These are phyloP conservation scores for Acridotheres tristis DNA, from an alignment of 2,797 vertebrate species.

Conservation along the genomic window DNA sequence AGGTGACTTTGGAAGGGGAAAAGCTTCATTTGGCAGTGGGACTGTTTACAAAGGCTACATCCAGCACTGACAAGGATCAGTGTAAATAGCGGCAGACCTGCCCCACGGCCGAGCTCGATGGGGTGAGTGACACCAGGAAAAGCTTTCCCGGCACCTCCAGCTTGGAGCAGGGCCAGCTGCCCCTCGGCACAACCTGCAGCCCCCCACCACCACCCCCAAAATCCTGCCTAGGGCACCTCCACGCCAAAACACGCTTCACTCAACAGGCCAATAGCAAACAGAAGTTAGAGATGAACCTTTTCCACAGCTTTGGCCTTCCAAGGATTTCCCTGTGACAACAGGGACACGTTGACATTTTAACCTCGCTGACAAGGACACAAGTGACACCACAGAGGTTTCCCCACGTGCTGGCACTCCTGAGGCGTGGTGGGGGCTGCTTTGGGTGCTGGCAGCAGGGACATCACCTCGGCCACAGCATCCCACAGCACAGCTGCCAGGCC, in stretches of 20 bases:
- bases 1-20: slow-evolving; percentile 24
- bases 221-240: neutral
- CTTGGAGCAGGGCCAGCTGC: neutral
- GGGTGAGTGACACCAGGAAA: neutral
- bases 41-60: slow-evolving; percentile 26
- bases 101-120: accelerated
- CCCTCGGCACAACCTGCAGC: accelerated
- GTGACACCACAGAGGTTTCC: neutral
- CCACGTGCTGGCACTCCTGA: accelerated
- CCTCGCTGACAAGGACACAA: neutral
- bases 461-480: accelerated
- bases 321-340: neutral
- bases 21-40: slow-evolving; percentile 36
- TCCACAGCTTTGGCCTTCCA: neutral
- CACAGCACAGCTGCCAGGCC: neutral
- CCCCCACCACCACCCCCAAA: neutral
- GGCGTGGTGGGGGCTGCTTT: neutral
- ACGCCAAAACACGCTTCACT: neutral
- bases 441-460: neutral
- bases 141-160: neutral
- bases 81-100: neutral
- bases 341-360: neutral
- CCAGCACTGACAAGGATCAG: neutral
- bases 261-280: neutral
- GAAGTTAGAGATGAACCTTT: neutral